Conservation (phyloP, 2,797 vertebrate genomes). For the Xerus rutilus region DNA sequence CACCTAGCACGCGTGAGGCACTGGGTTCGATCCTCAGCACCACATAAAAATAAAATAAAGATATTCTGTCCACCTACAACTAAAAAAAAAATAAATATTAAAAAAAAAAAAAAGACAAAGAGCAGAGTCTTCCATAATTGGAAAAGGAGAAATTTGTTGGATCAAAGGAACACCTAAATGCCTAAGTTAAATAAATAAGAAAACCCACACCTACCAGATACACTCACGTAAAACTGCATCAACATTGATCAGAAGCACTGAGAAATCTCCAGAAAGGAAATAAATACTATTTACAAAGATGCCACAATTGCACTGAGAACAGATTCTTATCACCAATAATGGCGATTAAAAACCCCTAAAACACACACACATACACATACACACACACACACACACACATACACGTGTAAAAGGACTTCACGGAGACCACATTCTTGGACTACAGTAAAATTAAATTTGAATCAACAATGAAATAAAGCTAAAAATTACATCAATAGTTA, state of each 20-base stretch:
- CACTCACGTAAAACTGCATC: background rate
- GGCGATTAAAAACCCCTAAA: background rate
- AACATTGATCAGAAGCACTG: background rate
- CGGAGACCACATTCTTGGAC: background rate
- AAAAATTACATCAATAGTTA: background rate
- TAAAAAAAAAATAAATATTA: too few relatives aligned
- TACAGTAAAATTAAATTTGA: background rate
- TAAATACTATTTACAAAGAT: background rate
- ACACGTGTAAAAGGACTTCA: background rate
- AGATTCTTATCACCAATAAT: background rate
- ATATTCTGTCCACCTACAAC: too few relatives aligned
- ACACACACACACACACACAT: too few relatives aligned
- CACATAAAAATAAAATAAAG: too few relatives aligned
- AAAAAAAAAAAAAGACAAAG: background rate
- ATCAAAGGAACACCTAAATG: background rate
- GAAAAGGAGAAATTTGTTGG: background rate
- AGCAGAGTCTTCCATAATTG: background rate
- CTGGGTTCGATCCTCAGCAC: too few relatives aligned
- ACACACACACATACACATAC: background rate
- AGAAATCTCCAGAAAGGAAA: background rate
- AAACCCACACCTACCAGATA: background rate
- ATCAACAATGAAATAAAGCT: background rate
- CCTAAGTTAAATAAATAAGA: background rate
- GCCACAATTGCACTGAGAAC: background rate
- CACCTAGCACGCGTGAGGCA: too few relatives aligned